phyloP scores from a whole-genome alignment of 2,888 invertebrate genomes.

The Pseudococcus longispinus region DNA sequence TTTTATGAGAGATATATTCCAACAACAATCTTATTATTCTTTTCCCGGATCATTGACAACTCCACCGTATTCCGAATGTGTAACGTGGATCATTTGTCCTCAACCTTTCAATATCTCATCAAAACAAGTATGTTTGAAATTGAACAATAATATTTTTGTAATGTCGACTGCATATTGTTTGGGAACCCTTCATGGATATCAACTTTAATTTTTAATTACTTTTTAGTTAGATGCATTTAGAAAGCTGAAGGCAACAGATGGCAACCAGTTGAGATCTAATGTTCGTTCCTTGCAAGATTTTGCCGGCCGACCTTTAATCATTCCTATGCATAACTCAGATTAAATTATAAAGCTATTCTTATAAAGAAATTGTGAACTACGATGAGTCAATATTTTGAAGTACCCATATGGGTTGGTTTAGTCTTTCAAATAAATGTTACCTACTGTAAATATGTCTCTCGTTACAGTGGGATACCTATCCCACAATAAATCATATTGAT shows the following conservation, averaged over 20 bases:
- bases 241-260: background rate
- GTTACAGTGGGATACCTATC: background rate
- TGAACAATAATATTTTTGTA: background rate
- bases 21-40: slow-evolving; percentile 55
- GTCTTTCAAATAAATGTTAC: background rate
- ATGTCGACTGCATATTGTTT: background rate
- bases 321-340: background rate
- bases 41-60: slow-evolving; percentile 59
- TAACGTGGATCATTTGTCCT: slow-evolving; percentile 57
- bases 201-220: background rate
- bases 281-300: slow-evolving; percentile 12
- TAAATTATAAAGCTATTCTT: background rate
- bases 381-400: background rate
- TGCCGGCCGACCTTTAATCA: background rate
- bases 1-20: slow-evolving; percentile 42
- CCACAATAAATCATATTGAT: background rate
- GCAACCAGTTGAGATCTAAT: background rate
- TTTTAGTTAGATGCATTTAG: slow-evolving; percentile 38
- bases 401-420: background rate
- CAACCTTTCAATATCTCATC: slow-evolving; percentile 2
- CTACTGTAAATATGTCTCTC: background rate
- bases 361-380: too few species aligned
- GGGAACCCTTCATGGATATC: background rate
- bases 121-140: background rate
- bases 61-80: slow-evolving; percentile 57